Base-by-base conservation (phyloP, 2,888 invertebrate genomes). In the Teleiodes luculella region DNA sequence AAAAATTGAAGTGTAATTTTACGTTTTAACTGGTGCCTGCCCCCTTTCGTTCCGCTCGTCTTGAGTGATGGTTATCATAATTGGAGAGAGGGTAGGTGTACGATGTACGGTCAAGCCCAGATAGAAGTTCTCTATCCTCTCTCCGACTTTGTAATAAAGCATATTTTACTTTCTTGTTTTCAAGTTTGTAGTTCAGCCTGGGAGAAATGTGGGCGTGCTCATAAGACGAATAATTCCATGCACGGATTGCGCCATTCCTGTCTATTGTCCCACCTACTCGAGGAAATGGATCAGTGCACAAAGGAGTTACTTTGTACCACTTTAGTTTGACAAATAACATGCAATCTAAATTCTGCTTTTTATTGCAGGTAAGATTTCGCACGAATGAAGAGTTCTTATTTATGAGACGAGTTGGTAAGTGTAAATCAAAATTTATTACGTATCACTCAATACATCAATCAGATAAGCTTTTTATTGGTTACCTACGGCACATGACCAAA, bases 1-100 rank as follows among this genome's bases (percentile, higher is more conserved):
- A 83, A 88, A 89, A 87, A 86, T 87, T 83, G 76, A 87, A 86
- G 87, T 81, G 86, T 88, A 89, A 88, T 89, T 88, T 87, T 83
- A 88, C 83, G 86, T 87, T 87, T 87, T 84, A 87, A 83, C 83
- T 74, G 80, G 86, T 86, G 81, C 83, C 87, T 86, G 86, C 88
- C 88, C 87, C 81, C 83, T 89, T 88, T 88, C 87, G 88, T 88
- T 88, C 87, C 88, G 86, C 87, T 87, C 81, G 86, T 86, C 83
- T 83, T 88, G 86, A 86, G 84, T 87, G 88, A 88, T 88, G 81
- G 86, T 88, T 89, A 89, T 88, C 87, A 80, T 87, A 88, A 88
- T 88, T 89, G 87, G 85, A 76, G 80, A 76, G 84, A 85, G 87
- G 86, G 87, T 87, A 82, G 83, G 79, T 80, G 80, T 77, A 73